phyloP scores from a whole-genome alignment of 1,140 invertebrate genomes.

The Drosophila hydei region DNA sequence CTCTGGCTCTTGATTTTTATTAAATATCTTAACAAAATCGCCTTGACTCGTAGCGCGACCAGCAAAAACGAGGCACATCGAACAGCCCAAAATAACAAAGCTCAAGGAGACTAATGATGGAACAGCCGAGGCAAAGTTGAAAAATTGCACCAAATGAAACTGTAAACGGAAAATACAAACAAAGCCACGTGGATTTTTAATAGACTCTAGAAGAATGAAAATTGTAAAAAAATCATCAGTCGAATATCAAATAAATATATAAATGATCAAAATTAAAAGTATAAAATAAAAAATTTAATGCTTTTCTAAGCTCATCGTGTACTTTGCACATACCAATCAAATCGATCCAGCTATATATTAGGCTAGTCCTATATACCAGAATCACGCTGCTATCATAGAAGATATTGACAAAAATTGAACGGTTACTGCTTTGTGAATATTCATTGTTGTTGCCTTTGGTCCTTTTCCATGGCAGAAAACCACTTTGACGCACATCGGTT shows the following conservation, averaged over 20 bases:
- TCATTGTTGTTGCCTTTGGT: not conserved
- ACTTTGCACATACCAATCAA: conserved; percentile 54
- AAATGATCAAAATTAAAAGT: too few species aligned
- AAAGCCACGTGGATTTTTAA: not conserved
- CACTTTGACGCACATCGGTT: conserved; percentile 47
- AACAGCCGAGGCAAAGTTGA: conserved; percentile 90
- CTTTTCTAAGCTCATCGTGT: not conserved
- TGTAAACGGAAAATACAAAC: conserved; percentile 71
- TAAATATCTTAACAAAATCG: conserved; percentile 8
- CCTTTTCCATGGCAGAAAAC: conserved; percentile 13
- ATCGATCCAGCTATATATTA: conserved; percentile 76
- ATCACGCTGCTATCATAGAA: conserved; percentile 48
- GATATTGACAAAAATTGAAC: conserved; percentile 48
- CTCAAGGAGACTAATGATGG: conserved; percentile 88
- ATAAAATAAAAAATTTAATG: not conserved
- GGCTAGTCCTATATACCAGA: conserved; percentile 62
- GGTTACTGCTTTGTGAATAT: not conserved
- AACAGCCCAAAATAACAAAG: conserved; percentile 88
- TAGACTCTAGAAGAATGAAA: not conserved
- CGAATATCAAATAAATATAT: too few species aligned
- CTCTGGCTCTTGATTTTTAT: conserved; percentile 27
- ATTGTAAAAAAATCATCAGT: not conserved
- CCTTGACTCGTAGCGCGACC: conserved; percentile 1
- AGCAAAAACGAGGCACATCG: conserved; percentile 58
- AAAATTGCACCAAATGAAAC: conserved; percentile 90